Evolutionary conservation across 2,797 vertebrate genomes (phyloP).

Genomic region (Microctenopoma lineatum): DNA sequence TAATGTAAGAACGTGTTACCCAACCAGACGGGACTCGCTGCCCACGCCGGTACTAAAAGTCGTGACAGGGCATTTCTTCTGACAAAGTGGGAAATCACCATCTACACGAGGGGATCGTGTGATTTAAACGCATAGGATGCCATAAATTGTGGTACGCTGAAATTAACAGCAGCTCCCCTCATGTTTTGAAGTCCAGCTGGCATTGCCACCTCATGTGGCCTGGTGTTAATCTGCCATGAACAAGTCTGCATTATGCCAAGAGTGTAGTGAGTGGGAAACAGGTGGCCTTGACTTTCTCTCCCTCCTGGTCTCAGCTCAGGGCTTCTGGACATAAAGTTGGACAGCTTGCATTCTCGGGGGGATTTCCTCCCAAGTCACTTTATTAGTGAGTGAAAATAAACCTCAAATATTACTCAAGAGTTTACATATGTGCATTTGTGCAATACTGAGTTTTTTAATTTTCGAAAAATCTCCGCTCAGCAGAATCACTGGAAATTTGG

Average conservation of each 20-base stretch:
- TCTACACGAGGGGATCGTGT: constrained; percentile 87
- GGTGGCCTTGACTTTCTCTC: constrained; percentile 75
- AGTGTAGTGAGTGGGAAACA: constrained; percentile 80
- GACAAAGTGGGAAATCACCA: constrained; percentile 85
- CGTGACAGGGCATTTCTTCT: constrained; percentile 73
- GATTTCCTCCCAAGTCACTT: constrained; percentile 56
- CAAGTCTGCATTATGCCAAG: constrained; percentile 79
- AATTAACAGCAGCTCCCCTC: constrained; percentile 75
- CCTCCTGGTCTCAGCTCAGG: constrained; percentile 46
- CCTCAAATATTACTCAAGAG: constrained; percentile 49
- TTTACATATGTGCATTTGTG: constrained; percentile 45
- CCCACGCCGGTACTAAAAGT: constrained; percentile 76
- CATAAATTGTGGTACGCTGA: constrained; percentile 78
- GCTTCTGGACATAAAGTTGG: constrained; percentile 61
- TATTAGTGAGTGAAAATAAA: constrained; percentile 65
- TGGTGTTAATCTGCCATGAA: constrained; percentile 84
- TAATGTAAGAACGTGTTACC: constrained; percentile 80
- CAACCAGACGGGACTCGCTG: constrained; percentile 82
- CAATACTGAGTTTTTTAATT: constrained; percentile 4
- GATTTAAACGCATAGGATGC: constrained; percentile 90
- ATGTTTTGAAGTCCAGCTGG: constrained; percentile 85
- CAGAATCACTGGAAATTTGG: background rate
- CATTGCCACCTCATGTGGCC: constrained; percentile 81
- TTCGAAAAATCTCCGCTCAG: background rate
- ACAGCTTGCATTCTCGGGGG: constrained; percentile 57